phyloP scores from a whole-genome alignment of 2,113 vertebrate genomes.

The Scolopax mira region DNA sequence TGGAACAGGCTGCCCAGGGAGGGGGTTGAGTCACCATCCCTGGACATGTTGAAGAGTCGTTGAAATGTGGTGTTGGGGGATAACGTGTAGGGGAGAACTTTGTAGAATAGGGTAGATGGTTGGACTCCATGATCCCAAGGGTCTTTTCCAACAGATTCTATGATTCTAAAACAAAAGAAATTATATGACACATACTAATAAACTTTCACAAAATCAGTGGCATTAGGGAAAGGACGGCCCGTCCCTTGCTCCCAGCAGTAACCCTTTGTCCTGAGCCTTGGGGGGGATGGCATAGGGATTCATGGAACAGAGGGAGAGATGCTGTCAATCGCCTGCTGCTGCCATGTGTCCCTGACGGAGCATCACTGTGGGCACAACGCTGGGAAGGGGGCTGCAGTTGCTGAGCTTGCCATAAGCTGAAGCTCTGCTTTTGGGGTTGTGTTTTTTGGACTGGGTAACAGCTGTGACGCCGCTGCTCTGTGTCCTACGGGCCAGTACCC shows the following conservation, averaged over 20 bases:
- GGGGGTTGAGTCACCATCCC: no score
- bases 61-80: no score
- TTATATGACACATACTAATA: no score
- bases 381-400: background rate
- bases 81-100: no score
- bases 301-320: background rate
- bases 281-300: background rate
- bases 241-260: background rate
- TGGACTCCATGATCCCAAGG: no score
- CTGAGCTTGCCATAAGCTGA: background rate
- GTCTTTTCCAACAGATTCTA: no score
- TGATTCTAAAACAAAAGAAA: no score
- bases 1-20: no score
- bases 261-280: background rate
- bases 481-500: background rate
- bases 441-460: background rate
- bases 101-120: no score
- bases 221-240: background rate
- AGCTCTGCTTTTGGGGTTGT: background rate
- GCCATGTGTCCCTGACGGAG: background rate
- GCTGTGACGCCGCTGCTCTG: background rate
- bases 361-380: rapidly evolving
- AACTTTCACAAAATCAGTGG: background rate
- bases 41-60: no score
- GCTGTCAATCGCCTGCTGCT: background rate